Evolutionary conservation across 2,888 invertebrate species (phyloP).

Genomic region (Drosophila melanocephala): DNA sequence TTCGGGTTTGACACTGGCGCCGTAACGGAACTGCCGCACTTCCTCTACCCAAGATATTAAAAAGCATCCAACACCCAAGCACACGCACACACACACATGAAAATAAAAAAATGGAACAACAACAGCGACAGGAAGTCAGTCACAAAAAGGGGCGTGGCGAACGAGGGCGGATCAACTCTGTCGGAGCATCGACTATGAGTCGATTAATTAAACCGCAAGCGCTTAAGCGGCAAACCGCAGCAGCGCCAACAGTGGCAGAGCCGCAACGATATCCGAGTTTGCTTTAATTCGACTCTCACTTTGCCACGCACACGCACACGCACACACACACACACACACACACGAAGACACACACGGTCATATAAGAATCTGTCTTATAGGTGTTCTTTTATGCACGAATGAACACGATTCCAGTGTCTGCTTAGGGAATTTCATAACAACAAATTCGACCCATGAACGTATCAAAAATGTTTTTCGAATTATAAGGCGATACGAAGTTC

Average conservation of each 20-base stretch:
- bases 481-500: background rate
- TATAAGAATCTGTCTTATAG: conserved; percentile 21
- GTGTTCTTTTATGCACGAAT: background rate
- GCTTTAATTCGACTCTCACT: conserved; percentile 75
- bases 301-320: conserved; percentile 22
- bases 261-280: conserved; percentile 50
- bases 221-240: conserved; percentile 73
- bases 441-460: background rate
- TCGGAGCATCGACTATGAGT: conserved; percentile 48
- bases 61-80: conserved; percentile 22
- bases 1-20: conserved; percentile 29
- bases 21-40: conserved; percentile 24
- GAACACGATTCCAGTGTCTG: background rate
- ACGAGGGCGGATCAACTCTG: background rate
- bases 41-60: conserved; percentile 55
- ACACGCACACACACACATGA: background rate
- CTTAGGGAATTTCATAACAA: background rate
- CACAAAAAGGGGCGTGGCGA: background rate
- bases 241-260: conserved; percentile 19
- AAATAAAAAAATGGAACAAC: conserved; percentile 12
- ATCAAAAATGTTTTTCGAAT: background rate
- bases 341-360: background rate
- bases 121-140: conserved; percentile 54
- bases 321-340: background rate
- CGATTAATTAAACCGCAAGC: conserved; percentile 80